Percentiles rank a stretch among this genome's conserved stretches.
Conservation (phyloP, 2,797 vertebrate species). For the Pipistrellus kuhlii region DNA sequence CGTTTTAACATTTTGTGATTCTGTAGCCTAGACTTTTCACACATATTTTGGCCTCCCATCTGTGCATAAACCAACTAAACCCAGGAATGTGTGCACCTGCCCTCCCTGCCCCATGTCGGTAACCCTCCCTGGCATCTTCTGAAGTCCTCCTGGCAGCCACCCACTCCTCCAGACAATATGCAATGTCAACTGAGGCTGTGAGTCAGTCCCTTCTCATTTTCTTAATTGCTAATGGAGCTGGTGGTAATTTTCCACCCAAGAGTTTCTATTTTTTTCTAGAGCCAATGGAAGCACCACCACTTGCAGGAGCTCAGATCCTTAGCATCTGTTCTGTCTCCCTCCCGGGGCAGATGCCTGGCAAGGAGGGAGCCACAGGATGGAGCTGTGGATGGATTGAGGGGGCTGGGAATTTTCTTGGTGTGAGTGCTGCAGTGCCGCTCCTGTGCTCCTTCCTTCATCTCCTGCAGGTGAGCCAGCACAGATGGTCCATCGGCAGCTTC, state of each 20-base stretch:
- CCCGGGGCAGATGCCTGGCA: fast-evolving
- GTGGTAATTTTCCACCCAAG: conserved; percentile 65
- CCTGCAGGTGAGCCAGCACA: conserved; percentile 1
- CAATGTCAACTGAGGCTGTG: neutral
- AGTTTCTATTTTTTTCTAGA: conserved; percentile 78
- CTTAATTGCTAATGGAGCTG: neutral
- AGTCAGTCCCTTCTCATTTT: neutral
- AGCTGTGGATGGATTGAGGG: fast-evolving
- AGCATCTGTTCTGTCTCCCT: conserved; percentile 22
- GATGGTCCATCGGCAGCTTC: neutral
- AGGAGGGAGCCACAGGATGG: neutral
- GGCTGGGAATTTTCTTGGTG: neutral
- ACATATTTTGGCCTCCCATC: too few relatives aligned
- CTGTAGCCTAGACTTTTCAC: neutral
- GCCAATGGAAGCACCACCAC: conserved; percentile 18
- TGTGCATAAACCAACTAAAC: neutral
- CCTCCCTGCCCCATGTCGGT: neutral
- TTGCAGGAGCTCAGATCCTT: neutral
- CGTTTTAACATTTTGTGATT: neutral
- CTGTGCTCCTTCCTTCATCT: neutral
- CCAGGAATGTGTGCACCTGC: fast-evolving
- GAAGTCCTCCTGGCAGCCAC: neutral
- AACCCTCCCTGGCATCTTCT: neutral
- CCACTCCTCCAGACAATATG: neutral
- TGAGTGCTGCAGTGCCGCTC: neutral